Base-by-base conservation (phyloP, 2,797 vertebrate species). In the Rousettus madagascariensis region DNA sequence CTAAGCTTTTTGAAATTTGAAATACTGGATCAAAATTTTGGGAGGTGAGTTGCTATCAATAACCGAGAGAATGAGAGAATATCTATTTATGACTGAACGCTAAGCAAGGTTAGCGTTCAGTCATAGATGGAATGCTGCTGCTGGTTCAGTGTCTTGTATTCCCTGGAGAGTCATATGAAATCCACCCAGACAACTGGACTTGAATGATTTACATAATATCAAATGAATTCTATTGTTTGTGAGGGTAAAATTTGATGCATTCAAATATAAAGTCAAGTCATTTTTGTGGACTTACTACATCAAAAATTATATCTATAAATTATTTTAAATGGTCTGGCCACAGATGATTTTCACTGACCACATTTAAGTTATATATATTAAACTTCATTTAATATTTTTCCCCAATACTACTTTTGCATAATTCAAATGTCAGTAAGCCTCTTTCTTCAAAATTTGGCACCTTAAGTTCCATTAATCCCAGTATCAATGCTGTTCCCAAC, bases 201-300 rank as follows among this genome's bases (percentile, higher is more conserved):
- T 90, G 26, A 36, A 87, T 96, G 92, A 96, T 97, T 96, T 97
- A 86, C 88, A 93, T 77, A 88, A 43, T 95, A 85, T 22, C 95
- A 78, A 94, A 57, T 86, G 46, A 92, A 96, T 97, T 96, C 69
- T 80, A 92, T 87, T 97, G 78, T 87, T 79, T 97, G 69, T 83
- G 61, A 94, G 71, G 59, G 20, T 63, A 77, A 77, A 87, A 20
- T 66, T 0, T 92, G 57, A 85, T 51, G 4, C 49, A 63, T 92
- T 92, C 41, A 89, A 86, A 84, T 9, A 77, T 69, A 82, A 95
- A 72, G 20, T 43, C 24, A 83, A 72, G 20, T 43, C 24, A 83
- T 82, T 71, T 69, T 74, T 22, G n/a, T 41, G 57, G 20, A 95
- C 91, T 53, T 82, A 12, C 43, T 91, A 80, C 30, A 78, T 36